Conservation (phyloP, 2,113 vertebrate species). For the Hemichromis elongatus region DNA sequence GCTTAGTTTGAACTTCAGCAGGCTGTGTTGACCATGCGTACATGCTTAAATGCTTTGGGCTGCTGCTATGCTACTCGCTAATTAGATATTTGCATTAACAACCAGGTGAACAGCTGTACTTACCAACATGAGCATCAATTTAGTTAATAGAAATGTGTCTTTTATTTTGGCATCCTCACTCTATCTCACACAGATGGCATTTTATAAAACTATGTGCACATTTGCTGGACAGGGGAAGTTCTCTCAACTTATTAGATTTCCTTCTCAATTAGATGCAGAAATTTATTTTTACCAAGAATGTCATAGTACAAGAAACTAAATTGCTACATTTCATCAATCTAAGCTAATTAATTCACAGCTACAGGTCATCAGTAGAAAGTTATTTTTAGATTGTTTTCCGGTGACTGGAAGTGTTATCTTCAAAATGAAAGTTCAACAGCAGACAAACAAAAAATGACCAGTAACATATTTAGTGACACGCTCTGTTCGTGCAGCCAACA, state of each 20-base stretch:
- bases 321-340: not conserved
- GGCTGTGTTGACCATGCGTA: not conserved
- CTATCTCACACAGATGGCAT: not conserved
- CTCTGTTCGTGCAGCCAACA: not conserved
- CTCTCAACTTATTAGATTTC: constrained; percentile 5
- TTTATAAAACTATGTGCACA: not conserved
- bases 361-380: not conserved
- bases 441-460: not conserved
- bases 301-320: not conserved
- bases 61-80: not conserved
- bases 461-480: not conserved
- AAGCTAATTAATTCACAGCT: not conserved
- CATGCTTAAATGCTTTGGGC: not conserved
- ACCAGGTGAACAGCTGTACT: not conserved
- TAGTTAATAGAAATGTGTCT: not conserved
- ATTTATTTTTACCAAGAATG: not conserved
- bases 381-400: not conserved
- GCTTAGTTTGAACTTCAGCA: not conserved
- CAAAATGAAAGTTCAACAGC: not conserved
- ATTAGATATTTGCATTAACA: not conserved
- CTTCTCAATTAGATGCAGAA: not conserved
- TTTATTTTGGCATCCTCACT: not conserved
- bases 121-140: not conserved
- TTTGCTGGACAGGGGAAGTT: not conserved
- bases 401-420: not conserved